phyloP scores from a whole-genome alignment of 2,797 vertebrate genomes.

The Poecilia picta region DNA sequence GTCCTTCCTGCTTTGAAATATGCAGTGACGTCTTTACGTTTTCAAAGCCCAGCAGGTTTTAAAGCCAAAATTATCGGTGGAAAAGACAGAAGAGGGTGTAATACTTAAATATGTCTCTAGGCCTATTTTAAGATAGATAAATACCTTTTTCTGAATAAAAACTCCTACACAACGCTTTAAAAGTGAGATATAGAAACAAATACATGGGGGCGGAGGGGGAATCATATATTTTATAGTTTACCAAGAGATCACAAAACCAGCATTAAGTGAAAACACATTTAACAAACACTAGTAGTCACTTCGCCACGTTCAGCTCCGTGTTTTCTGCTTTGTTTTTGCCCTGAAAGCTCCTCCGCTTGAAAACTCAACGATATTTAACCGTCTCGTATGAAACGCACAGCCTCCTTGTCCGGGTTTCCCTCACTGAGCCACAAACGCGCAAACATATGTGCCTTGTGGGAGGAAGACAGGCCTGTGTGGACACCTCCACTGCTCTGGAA shows the following conservation, averaged over 20 bases:
- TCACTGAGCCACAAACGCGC: conserved; percentile 45
- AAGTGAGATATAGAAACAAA: not conserved
- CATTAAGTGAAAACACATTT: not conserved
- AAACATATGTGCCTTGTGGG: conserved; percentile 57
- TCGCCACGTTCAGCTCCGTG: not conserved
- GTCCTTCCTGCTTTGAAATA: not conserved
- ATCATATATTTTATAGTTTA: not conserved
- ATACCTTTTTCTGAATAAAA: not conserved
- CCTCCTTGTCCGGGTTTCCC: conserved; percentile 37
- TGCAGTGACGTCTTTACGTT: not conserved
- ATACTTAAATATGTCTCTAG: not conserved
- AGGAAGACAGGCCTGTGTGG: conserved; percentile 73
- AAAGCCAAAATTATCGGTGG: not conserved
- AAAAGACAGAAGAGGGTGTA: not conserved
- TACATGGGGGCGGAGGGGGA: too few relatives aligned
- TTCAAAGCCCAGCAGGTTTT: not conserved
- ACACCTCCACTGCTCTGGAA: conserved; percentile 72
- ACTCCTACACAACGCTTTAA: not conserved
- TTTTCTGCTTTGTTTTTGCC: not conserved
- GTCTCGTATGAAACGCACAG: conserved; percentile 32
- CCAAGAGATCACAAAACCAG: not conserved
- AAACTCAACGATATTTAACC: conserved; percentile 27
- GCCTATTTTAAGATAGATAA: not conserved
- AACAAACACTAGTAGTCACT: not conserved
- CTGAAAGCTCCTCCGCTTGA: conserved; percentile 15